phyloP scores from a whole-genome alignment of 2,888 invertebrate genomes.

The Criorhina ranunculi region DNA sequence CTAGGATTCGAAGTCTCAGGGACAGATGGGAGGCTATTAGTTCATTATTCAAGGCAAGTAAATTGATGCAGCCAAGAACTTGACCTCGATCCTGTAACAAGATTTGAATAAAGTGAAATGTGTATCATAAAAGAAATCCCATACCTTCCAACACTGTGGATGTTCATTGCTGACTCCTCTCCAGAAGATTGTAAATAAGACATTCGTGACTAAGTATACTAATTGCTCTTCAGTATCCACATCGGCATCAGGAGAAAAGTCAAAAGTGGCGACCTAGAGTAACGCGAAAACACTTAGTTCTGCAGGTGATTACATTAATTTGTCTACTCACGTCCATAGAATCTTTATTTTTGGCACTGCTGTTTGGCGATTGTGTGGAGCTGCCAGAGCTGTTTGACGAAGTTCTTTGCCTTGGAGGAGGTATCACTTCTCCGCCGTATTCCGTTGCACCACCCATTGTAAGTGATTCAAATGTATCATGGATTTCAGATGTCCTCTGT shows the following conservation, averaged over 20 bases:
- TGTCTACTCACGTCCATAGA: constrained; percentile 79
- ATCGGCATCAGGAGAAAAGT: constrained; percentile 82
- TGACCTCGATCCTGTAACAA: constrained; percentile 85
- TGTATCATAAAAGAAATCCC: constrained; percentile 76
- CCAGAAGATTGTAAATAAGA: constrained; percentile 87
- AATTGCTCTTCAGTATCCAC: constrained; percentile 86
- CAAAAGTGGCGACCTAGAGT: constrained; percentile 77
- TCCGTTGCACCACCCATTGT: constrained; percentile 81
- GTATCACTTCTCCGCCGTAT: constrained; percentile 75
- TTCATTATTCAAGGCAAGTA: constrained; percentile 86
- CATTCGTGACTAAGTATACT: constrained; percentile 86
- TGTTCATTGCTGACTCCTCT: constrained; percentile 86
- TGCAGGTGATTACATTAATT: neutral
- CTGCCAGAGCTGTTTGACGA: constrained; percentile 83
- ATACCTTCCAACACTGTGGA: constrained; percentile 86
- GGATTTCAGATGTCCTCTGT: constrained; percentile 85
- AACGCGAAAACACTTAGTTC: neutral
- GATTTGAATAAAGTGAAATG: neutral
- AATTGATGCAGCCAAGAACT: constrained; percentile 87
- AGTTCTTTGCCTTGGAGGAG: constrained; percentile 78
- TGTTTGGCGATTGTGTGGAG: constrained; percentile 81
- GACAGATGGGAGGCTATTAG: constrained; percentile 86
- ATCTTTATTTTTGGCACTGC: constrained; percentile 79
- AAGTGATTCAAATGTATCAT: constrained; percentile 84
- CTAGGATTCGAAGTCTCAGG: constrained; percentile 86